Base-by-base conservation (phyloP, 1,140 invertebrate species). In the Heliconius eleuchia region DNA sequence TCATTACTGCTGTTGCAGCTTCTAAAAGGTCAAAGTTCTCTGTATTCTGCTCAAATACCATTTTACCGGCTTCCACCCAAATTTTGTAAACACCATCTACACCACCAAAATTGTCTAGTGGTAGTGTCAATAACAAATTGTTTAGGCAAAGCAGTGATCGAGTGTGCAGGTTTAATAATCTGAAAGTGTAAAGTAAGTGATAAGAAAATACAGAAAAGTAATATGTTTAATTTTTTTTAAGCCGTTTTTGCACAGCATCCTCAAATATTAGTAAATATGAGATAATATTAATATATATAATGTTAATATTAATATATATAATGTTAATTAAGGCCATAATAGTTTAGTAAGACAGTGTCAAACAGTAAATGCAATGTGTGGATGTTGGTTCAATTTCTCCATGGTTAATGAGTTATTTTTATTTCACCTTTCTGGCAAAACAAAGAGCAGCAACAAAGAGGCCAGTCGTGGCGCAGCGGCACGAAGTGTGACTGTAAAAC, bases 111-210 rank as follows among this genome's bases (percentile, higher is more conserved):
- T 95, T 95, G 27, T 96, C 95, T 30, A 95, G 84, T 23, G 96
- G 95, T 74, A 97, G 86, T 71, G 89, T 94, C 11, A 95, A 94
- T 46, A 97, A 90, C 78, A 97, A 92, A 88, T 97, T 97, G 84
- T 96, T 96, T 52, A 97, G 83, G 85, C 96, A 97, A 18, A 97
- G 87, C 57, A 97, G 93, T 37, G 96, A 95, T 87, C 96, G 91
- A 23, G 95, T 95, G 83, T 96, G 95, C 27, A 97, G 78, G 30
- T 80, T 92, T 9, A 92, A 86, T 50, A 95, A 84, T 77, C 94
- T 95, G 84, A 84, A 94, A 94, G 82, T 30, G 72, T 42, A n/a
- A n/a, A n/a, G n/a, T n/a, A 73, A 55, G n/a, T 34, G 23, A 50
- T 55, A 73, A 55, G n/a, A 57, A 2, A 81, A 16, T 16, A 16